Conservation (phyloP, 2,113 vertebrate species). For the Eudorcas thomsonii region DNA sequence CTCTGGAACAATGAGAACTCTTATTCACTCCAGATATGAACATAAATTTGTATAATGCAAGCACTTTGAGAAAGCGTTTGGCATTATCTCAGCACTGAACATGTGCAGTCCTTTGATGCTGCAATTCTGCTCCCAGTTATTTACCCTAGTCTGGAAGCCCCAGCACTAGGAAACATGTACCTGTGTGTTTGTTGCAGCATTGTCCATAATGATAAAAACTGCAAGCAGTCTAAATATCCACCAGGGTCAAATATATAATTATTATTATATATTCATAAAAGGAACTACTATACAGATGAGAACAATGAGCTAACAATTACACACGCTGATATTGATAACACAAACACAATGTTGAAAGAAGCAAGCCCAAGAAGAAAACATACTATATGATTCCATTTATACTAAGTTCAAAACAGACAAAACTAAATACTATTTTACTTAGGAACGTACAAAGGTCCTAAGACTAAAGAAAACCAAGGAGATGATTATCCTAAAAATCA, state of each 20-base stretch:
- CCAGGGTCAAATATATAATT: background rate
- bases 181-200: background rate
- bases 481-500: background rate
- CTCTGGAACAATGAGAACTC: background rate
- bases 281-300: background rate
- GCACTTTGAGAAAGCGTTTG: background rate
- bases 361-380: background rate
- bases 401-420: background rate
- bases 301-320: background rate
- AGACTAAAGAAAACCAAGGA: background rate
- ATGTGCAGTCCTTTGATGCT: background rate
- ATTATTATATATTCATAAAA: background rate
- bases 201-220: background rate
- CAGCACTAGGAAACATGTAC: background rate
- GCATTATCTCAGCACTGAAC: background rate
- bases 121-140: background rate
- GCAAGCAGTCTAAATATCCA: background rate
- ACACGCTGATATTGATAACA: background rate
- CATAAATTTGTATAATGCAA: background rate
- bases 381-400: background rate
- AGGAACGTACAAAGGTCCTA: background rate
- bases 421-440: background rate
- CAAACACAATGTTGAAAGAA: background rate
- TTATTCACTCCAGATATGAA: background rate
- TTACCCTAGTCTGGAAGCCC: background rate